Percentiles rank a stretch among this genome's conserved stretches.
Evolutionary conservation across 1,140 invertebrate species (phyloP).

Genomic region (Neodiprion fabricii): DNA sequence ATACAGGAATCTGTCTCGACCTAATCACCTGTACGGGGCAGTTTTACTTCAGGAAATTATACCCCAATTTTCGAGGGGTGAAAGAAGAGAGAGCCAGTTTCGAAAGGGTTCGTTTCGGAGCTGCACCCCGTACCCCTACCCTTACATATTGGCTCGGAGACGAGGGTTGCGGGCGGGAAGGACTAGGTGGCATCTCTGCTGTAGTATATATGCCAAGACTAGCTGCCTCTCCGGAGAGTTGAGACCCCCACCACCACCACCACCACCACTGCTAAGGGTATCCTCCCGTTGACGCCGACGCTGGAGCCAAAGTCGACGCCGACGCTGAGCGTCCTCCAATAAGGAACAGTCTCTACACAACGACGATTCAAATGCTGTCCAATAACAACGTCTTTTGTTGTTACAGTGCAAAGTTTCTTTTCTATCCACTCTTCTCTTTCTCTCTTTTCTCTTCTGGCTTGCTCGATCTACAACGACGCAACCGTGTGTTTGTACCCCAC

Average conservation of each 20-base stretch:
- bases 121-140: too few species aligned
- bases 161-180: too few species aligned
- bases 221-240: not conserved
- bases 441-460: slow-evolving; percentile 36
- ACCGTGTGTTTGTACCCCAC: too few species aligned
- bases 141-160: too few species aligned
- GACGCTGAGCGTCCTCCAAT: slow-evolving; percentile 51
- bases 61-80: too few species aligned
- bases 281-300: not conserved
- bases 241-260: not conserved
- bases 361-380: slow-evolving; percentile 62
- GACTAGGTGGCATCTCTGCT: too few species aligned
- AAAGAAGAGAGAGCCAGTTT: too few species aligned
- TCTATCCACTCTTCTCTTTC: slow-evolving; percentile 37
- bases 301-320: slow-evolving; percentile 10
- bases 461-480: not conserved
- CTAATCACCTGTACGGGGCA: too few species aligned
- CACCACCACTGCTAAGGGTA: not conserved
- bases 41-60: too few species aligned
- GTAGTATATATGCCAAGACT: not conserved
- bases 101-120: too few species aligned
- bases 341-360: slow-evolving; percentile 57
- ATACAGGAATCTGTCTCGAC: too few species aligned
- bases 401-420: slow-evolving; percentile 58
- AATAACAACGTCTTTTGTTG: slow-evolving; percentile 65